Evolutionary conservation across 2,113 vertebrate species (phyloP), one percentile per base, ranked within the genome.

Genomic region (Pedetes capensis): DNA sequence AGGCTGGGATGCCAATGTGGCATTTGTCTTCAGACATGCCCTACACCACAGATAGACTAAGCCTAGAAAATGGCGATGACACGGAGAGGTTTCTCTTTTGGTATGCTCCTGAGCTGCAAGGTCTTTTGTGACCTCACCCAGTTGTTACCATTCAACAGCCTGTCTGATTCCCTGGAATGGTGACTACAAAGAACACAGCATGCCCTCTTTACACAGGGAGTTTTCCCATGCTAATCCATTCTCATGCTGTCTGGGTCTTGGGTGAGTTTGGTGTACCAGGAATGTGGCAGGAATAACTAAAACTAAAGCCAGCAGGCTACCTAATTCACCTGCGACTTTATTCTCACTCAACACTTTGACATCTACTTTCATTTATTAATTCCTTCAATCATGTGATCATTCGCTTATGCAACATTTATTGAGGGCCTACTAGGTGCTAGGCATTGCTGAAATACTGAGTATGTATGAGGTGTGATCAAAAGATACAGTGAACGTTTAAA

Each of bases 331-430:
- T 84, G 47, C 20, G 55, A 27, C 13, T 17, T 85, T 91, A 53
- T 71, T 96, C 17, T 79, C 74, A 34, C 20, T 84, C 44, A 71
- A 44, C 32, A 34, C 14, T 66, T 91, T 93, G 55, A 64, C 22
- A 63, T 55, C 27, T 76, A 87, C 66, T 79, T 83, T 75, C n/a
- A 55, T 32, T 55, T 39, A 71, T 39, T 79, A 47, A 55, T 66
- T 75, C 27, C 81, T 92, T 89, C 57, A 79, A 47, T 72, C 23
- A 83, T 93, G 53, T 93, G 44, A 61, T 80, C 55, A 81, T n/a
- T 93, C 2, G 13, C 18, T 44, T 64, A 87, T 53, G 34, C 29
- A 86, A 80, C 12, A 80, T 69, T 53, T 72, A 8, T 6, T 76
- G 59, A 80, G 88, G 51, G 2, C 23, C 34, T 64, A 51, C 42